Conservation (phyloP, 2,888 invertebrate genomes). For the Dioctria linearis region DNA sequence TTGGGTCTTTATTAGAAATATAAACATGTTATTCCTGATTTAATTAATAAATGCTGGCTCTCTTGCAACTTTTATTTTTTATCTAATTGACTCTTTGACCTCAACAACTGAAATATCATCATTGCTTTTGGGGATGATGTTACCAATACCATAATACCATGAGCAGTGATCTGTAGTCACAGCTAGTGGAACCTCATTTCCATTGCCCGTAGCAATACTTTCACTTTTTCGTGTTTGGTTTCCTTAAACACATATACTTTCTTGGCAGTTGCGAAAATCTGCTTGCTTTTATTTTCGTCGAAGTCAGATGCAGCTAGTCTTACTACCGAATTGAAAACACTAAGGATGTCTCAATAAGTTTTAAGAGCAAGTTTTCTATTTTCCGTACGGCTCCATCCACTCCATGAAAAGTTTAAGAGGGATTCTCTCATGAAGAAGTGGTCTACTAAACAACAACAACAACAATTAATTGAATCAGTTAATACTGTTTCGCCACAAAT, state of each 20-base stretch:
- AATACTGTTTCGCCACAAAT: not conserved
- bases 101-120: not conserved
- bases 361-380: conserved; percentile 10
- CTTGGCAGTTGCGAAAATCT: conserved; percentile 8
- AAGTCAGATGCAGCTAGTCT: conserved; percentile 40
- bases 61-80: not conserved
- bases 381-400: conserved; percentile 4
- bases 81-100: not conserved
- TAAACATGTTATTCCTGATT: too few relatives aligned
- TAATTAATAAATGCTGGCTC: too few relatives aligned
- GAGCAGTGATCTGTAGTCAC: not conserved
- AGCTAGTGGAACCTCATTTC: not conserved
- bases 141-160: not conserved
- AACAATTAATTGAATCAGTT: too few relatives aligned
- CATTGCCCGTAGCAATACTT: not conserved
- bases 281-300: conserved; percentile 45
- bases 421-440: too few relatives aligned
- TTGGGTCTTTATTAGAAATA: too few relatives aligned
- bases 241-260: not conserved
- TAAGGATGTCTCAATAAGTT: conserved; percentile 19
- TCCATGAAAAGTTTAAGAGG: not conserved
- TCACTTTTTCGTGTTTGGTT: conserved; percentile 11
- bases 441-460: too few relatives aligned
- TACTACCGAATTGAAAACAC: conserved; percentile 31
- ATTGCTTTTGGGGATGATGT: not conserved